Percentiles rank a stretch among this genome's conserved stretches.
These are phyloP conservation scores for Cranoglanis bouderius DNA, from an alignment of 2,113 vertebrate genomes.

Conservation along the genomic window DNA sequence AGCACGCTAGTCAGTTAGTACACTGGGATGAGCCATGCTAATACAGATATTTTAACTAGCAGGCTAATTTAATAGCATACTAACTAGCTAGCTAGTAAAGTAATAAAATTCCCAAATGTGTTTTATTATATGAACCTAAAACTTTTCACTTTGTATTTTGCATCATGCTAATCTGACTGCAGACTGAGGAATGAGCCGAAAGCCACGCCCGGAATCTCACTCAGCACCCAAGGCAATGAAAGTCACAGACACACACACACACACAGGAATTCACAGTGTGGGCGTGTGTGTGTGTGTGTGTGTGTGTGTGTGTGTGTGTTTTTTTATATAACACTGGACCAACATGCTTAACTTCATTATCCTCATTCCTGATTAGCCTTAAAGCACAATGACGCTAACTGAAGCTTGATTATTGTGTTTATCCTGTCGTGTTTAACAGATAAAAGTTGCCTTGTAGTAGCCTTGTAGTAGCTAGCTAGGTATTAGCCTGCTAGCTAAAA, in stretches of 20 bases:
- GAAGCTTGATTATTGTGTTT: no score
- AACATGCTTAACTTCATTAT: neutral
- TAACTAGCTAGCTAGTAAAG: neutral
- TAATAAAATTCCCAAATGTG: neutral
- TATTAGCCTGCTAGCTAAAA: neutral
- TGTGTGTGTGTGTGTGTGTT: neutral
- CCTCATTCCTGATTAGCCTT: neutral
- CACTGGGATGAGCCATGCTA: neutral
- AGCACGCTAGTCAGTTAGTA: neutral
- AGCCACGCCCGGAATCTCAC: neutral
- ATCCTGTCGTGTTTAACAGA: neutral
- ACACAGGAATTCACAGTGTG: no score
- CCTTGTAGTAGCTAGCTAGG: neutral
- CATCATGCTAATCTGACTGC: neutral
- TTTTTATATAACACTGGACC: neutral
- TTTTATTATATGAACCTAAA: no score
- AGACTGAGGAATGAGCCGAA: neutral
- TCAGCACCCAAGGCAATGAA: neutral
- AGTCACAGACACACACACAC: neutral
- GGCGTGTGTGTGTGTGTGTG: neutral
- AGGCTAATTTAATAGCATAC: neutral
- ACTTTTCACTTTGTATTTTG: neutral
- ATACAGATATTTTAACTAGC: neutral
- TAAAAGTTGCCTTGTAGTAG: neutral
- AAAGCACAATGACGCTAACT: neutral